Base-by-base conservation (phyloP, 2,113 vertebrate genomes). In the Nycticryphes semicollaris region DNA sequence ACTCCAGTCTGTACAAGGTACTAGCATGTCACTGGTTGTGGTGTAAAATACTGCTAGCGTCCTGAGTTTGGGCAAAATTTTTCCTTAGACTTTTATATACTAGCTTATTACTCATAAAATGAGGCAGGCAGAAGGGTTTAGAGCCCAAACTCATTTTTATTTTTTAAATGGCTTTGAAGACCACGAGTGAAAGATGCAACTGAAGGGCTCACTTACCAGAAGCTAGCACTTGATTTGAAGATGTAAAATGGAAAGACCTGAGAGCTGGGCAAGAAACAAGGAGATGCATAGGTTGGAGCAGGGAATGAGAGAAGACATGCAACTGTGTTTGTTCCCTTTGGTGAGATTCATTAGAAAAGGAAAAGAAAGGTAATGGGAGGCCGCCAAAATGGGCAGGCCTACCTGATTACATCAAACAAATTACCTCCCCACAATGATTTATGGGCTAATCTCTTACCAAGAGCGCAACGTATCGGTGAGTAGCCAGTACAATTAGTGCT, bases 401-500 rank as follows among this genome's bases (percentile, higher is more conserved):
- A 78, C 50, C 64, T 11, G 68, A 94, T 94, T 84, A 64, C 27
- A 90, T 87, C 80, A 76, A 92, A 90, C 6, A 76, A 95, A 91
- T 69, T 1, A 89, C 54, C 48, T 93, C n/a, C 45, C 25, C n/a
- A 48, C 25, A 24, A 45, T 91, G 90, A 96, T 97, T 93, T 87
- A 95, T 92, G 73, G 54, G 35, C 62, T 80, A 96, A 93, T 94
- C 67, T 94, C 41, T 83, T 70, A 83, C n/a, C 57, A 92, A 62
- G 54, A 4, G 39, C 50, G 24, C 59, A 94, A 59, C 1, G 94
- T 95, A 75, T 70, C 85, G 86, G 51, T 30, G 59, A 92, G 77
- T 31, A 88, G 14, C 62, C 64, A 56, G 70, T 48, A 73, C 86
- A 91, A 90, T 96, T 94, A 96, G 50, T 30, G 27, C 30, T 84